Base-by-base conservation (phyloP, 1,140 invertebrate genomes). In the Calliopsis andreniformis region DNA sequence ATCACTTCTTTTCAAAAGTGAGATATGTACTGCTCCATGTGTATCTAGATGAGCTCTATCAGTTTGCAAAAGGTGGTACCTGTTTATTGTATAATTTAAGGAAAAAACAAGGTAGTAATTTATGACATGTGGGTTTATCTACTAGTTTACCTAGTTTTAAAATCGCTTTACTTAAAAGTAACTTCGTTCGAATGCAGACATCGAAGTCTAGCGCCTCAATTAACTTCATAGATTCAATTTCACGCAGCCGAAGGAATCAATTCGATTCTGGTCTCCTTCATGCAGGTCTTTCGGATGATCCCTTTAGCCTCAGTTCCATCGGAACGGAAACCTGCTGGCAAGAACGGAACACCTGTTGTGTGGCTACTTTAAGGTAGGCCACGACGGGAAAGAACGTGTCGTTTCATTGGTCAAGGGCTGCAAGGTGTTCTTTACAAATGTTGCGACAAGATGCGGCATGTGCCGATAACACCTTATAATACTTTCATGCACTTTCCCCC, bases 391-490 rank as follows among this genome's bases (percentile, higher is more conserved):
- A 77, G 71, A 32, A 35, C 39, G 18, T 6, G 10, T 16, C 47
- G 8, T 71, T 43, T 55, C 64, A 69, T 80, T 49, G 43, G 67
- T 59, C 66, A 71, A 82, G 25, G 47, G 25, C 32, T 23, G 47
- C 64, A 83, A 79, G 64, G 69, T 78, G 62, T 30, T 7, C 42
- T 30, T 45, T 66, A 43, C 53, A 42, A 59, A 64, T 23, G 47
- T 64, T n/a, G 58, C 76, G 78, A 73, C 82, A 84, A 56, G 82
- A 79, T 78, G 62, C 68, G 71, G 64, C 81, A 81, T 80, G 68
- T 72, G 79, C 68, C 68, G 14, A 56, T 42, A 59, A 51, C 28
- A 25, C 47, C 20, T 18, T 20, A 7, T 3, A 14, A 20, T 32
- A 14, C 39, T 20, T 23, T 32, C 2, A 39, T 1, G n/a, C 35